Conservation (phyloP, 2,888 invertebrate genomes). For the Sepioteuthis lessoniana region DNA sequence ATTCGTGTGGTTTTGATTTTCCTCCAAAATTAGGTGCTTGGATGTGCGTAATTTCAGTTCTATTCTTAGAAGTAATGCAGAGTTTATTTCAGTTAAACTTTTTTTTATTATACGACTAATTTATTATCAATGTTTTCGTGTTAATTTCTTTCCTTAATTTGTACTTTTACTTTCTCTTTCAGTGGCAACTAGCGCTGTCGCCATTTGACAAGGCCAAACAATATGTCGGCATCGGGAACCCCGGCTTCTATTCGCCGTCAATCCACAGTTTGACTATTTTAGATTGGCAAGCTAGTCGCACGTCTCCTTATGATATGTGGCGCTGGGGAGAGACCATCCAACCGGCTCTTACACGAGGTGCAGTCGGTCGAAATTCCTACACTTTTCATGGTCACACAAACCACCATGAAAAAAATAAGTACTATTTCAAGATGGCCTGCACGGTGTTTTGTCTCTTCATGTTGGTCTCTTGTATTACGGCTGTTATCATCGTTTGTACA, state of each 20-base stretch:
- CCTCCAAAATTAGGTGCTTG: too few species aligned
- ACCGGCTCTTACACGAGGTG: neutral
- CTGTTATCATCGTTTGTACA: constrained; percentile 25
- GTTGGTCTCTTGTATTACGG: neutral
- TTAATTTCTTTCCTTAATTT: neutral
- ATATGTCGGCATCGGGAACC: constrained; percentile 34
- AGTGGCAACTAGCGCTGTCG: neutral
- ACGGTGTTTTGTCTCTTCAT: constrained; percentile 38
- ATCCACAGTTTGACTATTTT: constrained; percentile 35
- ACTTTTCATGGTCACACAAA: neutral
- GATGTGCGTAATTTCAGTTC: too few species aligned
- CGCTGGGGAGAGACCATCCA: constrained; percentile 15
- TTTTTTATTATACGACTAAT: too few species aligned
- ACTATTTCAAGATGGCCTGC: constrained; percentile 7
- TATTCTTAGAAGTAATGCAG: too few species aligned
- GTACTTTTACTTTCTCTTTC: neutral
- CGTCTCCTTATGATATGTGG: constrained; percentile 40
- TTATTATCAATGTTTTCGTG: neutral
- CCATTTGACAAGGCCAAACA: constrained; percentile 39
- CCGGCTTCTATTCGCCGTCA: constrained; percentile 36
- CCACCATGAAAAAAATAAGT: neutral
- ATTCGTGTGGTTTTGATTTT: too few species aligned
- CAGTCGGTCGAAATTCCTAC: neutral
- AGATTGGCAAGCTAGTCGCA: constrained; percentile 41
- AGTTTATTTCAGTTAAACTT: too few species aligned